Evolutionary conservation across 2,113 vertebrate species (phyloP).

Genomic region (Paramormyrops kingsleyae): DNA sequence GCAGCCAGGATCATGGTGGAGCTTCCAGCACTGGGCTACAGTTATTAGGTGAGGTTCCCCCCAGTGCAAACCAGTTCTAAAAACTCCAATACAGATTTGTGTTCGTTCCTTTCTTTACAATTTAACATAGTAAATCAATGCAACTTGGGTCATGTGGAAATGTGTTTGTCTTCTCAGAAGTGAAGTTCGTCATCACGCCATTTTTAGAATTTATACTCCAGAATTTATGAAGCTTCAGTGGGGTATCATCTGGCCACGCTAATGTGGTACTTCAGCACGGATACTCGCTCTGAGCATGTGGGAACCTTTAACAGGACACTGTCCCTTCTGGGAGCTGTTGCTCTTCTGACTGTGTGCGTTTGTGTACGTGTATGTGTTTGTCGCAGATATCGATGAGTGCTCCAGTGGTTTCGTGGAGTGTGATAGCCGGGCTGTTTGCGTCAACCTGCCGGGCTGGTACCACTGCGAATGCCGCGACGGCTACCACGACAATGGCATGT

Average conservation of each 20-base stretch:
- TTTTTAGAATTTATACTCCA: no score
- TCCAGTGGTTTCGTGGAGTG: constrained; percentile 89
- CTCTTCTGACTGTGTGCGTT: neutral
- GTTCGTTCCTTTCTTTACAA: neutral
- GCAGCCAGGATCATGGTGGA: neutral
- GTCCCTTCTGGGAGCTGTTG: neutral
- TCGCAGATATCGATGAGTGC: constrained; percentile 93
- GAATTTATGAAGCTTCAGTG: neutral
- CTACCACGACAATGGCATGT: constrained; percentile 97
- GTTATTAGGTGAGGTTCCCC: neutral
- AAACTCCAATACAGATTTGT: neutral
- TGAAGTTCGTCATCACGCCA: neutral
- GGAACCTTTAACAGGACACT: neutral
- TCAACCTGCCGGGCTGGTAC: constrained; percentile 98
- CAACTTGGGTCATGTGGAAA: neutral
- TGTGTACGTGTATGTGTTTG: neutral
- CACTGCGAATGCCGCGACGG: constrained; percentile 96
- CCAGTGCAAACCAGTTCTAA: neutral
- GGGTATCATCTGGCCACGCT: neutral
- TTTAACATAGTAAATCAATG: neutral
- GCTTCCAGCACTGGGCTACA: neutral
- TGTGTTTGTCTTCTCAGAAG: neutral
- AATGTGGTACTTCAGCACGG: neutral
- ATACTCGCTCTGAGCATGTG: neutral
- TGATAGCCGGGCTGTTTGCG: constrained; percentile 86